Evolutionary conservation across 2,797 vertebrate species (phyloP).

Genomic region (Paedocypris micromegethes): DNA sequence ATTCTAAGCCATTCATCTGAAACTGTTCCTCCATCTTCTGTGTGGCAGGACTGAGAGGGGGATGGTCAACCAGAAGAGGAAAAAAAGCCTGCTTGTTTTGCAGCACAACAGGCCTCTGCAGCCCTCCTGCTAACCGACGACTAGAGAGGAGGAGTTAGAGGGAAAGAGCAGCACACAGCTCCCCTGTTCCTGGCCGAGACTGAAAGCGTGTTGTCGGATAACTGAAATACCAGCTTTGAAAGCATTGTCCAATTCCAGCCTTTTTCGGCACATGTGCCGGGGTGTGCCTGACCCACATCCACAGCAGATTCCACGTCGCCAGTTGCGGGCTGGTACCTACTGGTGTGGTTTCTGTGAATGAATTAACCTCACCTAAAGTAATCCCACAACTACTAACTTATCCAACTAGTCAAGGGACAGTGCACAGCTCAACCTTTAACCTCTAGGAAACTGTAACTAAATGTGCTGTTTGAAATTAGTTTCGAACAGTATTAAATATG

Average conservation of each 20-base stretch:
- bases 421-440: not conserved
- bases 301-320: not conserved
- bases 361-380: not conserved
- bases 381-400: not conserved
- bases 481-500: too few species aligned
- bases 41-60: constrained; percentile 34
- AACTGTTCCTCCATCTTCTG: constrained; percentile 42
- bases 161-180: constrained; percentile 43
- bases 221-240: constrained; percentile 40
- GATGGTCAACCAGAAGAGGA: constrained; percentile 38
- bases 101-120: constrained; percentile 70
- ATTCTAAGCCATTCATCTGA: constrained; percentile 37
- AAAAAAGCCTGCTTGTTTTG: constrained; percentile 64
- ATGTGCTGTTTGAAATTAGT: too few species aligned
- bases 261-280: constrained; percentile 11
- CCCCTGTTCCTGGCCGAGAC: constrained; percentile 54
- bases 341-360: not conserved
- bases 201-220: constrained; percentile 48
- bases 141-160: constrained; percentile 51
- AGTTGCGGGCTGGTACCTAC: not conserved
- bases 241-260: constrained; percentile 54
- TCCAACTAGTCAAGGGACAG: not conserved
- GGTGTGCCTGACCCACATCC: constrained; percentile 23
- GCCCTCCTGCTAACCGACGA: constrained; percentile 69
- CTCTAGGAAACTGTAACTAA: too few species aligned